These are phyloP conservation scores for Silvanus unidentatus DNA, from an alignment of 2,888 invertebrate species.

Conservation along the genomic window DNA sequence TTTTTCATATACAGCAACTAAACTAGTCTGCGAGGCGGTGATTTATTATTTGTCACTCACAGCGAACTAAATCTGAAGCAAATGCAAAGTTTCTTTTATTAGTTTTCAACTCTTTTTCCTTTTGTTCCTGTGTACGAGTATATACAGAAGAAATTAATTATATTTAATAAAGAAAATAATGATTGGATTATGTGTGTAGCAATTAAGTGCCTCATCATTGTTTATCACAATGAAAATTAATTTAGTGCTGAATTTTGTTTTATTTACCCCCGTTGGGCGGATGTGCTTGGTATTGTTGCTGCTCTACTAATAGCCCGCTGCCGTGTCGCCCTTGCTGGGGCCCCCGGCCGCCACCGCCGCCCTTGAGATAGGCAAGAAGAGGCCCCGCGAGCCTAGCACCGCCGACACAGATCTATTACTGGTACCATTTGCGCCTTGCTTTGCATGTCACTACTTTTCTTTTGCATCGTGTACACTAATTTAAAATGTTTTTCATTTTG, in stretches of 20 bases:
- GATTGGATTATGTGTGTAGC: not conserved
- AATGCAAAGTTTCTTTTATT: too few species aligned
- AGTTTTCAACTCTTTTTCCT: too few species aligned
- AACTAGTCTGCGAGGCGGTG: too few species aligned
- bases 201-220: slow-evolving; percentile 9
- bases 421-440: slow-evolving; percentile 64
- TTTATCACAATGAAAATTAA: slow-evolving; percentile 33
- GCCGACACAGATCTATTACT: slow-evolving; percentile 86
- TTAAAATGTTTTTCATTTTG: not conserved
- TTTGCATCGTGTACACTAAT: slow-evolving; percentile 27
- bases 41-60: too few species aligned
- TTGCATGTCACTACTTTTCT: slow-evolving; percentile 55
- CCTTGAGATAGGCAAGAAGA: slow-evolving; percentile 93
- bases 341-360: slow-evolving; percentile 57
- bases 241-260: slow-evolving; percentile 47
- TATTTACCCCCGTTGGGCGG: slow-evolving; percentile 46
- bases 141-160: too few species aligned
- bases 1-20: too few species aligned
- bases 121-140: too few species aligned
- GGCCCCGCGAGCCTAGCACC: slow-evolving; percentile 71
- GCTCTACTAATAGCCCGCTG: slow-evolving; percentile 50
- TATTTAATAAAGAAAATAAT: too few species aligned
- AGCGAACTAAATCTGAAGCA: too few species aligned
- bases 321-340: slow-evolving; percentile 59
- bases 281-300: slow-evolving; percentile 49